Evolutionary conservation across 1,140 invertebrate genomes (phyloP).

Genomic region (Centruroides sculpturatus): DNA sequence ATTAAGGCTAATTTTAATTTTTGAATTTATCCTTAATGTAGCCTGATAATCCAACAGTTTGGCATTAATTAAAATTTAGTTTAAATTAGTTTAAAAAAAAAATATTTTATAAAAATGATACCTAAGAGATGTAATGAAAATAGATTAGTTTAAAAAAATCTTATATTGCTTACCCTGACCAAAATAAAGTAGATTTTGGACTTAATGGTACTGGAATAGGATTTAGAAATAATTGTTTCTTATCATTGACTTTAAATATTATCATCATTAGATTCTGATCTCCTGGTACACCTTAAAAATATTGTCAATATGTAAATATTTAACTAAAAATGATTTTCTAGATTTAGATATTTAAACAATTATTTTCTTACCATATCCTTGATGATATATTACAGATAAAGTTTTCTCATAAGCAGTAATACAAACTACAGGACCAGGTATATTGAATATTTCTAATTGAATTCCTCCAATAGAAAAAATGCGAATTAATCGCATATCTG

Average conservation of each 20-base stretch:
- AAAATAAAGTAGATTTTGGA: conserved; percentile 49
- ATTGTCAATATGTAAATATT: neutral
- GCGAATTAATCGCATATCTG: conserved; percentile 51
- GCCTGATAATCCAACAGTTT: too few relatives aligned
- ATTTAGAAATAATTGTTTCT: conserved; percentile 20
- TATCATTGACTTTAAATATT: conserved; percentile 25
- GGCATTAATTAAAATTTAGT: too few relatives aligned
- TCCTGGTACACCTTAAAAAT: conserved; percentile 26
- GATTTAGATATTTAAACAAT: too few relatives aligned
- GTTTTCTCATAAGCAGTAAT: conserved; percentile 50
- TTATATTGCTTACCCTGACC: conserved; percentile 47
- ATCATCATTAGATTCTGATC: conserved; percentile 33
- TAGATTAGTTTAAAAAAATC: too few relatives aligned
- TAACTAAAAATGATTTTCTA: conserved; percentile 22
- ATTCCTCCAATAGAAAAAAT: conserved; percentile 72
- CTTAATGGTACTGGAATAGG: conserved; percentile 47
- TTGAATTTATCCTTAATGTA: too few relatives aligned
- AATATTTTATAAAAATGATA: too few relatives aligned
- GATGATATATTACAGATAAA: conserved; percentile 63
- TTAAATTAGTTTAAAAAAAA: too few relatives aligned
- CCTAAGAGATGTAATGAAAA: too few relatives aligned
- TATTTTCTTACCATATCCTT: conserved; percentile 27
- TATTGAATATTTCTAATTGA: conserved; percentile 58
- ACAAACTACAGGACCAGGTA: conserved; percentile 54
- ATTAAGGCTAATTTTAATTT: too few relatives aligned